Percentiles rank a stretch among this genome's conserved stretches.
Conservation (phyloP, 2,113 vertebrate genomes). For the Pluvialis apricaria region DNA sequence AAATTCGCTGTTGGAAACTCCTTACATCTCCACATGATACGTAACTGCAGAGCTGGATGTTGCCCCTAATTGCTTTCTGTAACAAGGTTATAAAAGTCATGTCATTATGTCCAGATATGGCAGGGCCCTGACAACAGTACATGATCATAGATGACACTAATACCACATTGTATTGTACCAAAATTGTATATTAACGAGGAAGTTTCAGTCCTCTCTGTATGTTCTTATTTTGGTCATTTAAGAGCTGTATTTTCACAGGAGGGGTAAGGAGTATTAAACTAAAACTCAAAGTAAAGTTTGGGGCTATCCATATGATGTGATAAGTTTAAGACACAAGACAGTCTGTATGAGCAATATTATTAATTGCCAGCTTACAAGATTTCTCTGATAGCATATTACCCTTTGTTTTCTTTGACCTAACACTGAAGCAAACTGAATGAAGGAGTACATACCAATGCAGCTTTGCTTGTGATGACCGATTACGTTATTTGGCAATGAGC, state of each 20-base stretch:
- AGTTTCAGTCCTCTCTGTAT: neutral
- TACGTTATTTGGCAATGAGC: neutral
- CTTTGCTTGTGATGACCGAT: neutral
- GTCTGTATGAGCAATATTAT: neutral
- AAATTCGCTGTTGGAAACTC: conserved; percentile 73
- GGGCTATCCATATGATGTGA: neutral
- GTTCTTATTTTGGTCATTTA: neutral
- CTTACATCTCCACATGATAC: conserved; percentile 49
- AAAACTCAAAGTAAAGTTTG: neutral
- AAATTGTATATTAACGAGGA: neutral
- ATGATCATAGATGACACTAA: neutral
- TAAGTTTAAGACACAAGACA: neutral
- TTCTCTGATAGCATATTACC: neutral
- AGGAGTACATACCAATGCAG: neutral
- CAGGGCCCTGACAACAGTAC: neutral
- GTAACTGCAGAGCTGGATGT: conserved; percentile 63
- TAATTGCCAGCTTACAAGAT: neutral
- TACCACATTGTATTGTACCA: neutral
- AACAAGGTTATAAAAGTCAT: conserved; percentile 64
- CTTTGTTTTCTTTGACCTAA: neutral
- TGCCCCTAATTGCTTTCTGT: conserved; percentile 68
- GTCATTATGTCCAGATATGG: conserved; percentile 4
- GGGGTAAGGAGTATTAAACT: neutral
- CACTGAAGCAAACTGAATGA: neutral
- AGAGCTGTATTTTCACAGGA: neutral